Evolutionary conservation across 2,113 vertebrate genomes (phyloP).

Genomic region (Hassar affinis): DNA sequence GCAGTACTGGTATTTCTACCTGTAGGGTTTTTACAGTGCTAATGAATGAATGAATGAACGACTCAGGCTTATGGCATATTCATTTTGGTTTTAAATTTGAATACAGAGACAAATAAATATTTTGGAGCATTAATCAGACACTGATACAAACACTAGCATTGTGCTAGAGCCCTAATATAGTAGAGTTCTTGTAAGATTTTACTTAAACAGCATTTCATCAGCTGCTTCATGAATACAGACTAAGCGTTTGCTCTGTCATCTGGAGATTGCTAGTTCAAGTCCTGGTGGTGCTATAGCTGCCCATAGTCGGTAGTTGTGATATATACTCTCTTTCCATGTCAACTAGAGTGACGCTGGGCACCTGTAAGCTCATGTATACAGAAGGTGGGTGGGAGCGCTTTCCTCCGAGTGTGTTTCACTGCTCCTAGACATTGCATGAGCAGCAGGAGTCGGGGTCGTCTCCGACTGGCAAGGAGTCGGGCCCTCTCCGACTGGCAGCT

Average conservation of each 20-base stretch:
- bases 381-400: no score
- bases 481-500: no score
- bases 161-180: background rate
- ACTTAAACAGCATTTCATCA: background rate
- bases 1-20: background rate
- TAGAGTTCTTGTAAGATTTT: background rate
- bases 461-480: no score
- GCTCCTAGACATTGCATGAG: no score
- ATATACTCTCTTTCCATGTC: no score
- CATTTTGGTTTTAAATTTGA: background rate
- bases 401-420: no score
- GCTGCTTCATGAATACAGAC: background rate
- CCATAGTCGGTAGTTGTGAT: no score
- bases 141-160: background rate
- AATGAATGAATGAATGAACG: background rate
- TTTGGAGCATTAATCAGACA: background rate
- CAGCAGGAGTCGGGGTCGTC: no score
- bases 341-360: no score
- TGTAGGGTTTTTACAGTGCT: background rate
- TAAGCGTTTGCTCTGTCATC: background rate
- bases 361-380: no score
- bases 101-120: background rate
- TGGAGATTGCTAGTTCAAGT: no score
- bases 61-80: background rate
- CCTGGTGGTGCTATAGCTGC: no score